Base-by-base conservation (phyloP, 2,888 invertebrate genomes). In the Polydesmus complanatus region DNA sequence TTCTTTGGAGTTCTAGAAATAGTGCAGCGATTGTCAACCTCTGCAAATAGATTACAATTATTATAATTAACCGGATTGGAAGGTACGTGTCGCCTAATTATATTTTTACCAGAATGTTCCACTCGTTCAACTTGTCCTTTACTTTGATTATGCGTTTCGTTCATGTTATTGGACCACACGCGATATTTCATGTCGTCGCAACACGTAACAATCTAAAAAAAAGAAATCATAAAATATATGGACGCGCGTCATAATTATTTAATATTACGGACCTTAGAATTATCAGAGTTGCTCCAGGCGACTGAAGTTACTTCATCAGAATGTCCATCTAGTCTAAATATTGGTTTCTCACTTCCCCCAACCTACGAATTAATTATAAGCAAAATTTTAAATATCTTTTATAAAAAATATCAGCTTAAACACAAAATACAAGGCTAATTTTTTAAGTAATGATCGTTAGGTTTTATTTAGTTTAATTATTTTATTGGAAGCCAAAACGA, bases 261-360 rank as follows among this genome's bases (percentile, higher is more conserved):
- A 21, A 22, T n/a, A n/a, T 3, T 3, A 37, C 8, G 8, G 53
- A 76, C 77, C 70, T 81, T 80, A 69, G 81, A 80, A 3, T 79
- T 78, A 11, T 73, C 72, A 55, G 65, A 69, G 58, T 72, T 75
- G 66, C 83, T 81, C 91, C 91, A 92, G 1, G 86, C 85, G 1
- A 90, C 88, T 70, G 87, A 86, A 0, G 90, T 89, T 0, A 93
- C 92, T 77, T 93, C 93, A 8, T 86, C 86, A 52, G 80, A 77
- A 70, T 93, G 92, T 0, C 90, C 91, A 1, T 78, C 75, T 2
- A 93, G 76, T 57, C 79, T 78, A 22, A 85, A 81, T 11, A 89
- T 72, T 0, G 90, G 88, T n/a, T n/a, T n/a, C 62, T 78, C 73
- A 37, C 76, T 73, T 0, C 84, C 23, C 19, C 61, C 57, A 70